Evolutionary conservation across 1,140 invertebrate species (phyloP).

Genomic region (Teleogryllus occipitalis): DNA sequence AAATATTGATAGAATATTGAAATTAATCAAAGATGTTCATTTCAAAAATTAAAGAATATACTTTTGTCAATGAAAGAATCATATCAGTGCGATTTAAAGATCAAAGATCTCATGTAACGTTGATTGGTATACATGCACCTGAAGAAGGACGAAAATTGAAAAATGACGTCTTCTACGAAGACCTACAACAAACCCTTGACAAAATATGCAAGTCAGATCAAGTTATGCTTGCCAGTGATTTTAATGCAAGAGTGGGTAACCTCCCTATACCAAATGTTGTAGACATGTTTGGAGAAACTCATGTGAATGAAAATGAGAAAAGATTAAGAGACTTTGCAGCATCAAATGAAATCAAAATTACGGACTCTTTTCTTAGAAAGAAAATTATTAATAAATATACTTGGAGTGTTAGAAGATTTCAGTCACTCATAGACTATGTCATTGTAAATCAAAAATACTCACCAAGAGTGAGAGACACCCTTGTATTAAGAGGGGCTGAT

Average conservation of each 20-base stretch:
- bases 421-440: background rate
- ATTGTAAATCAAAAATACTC: background rate
- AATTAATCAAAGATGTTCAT: too few relatives aligned
- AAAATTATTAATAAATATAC: background rate
- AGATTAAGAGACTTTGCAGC: background rate
- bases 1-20: too few relatives aligned
- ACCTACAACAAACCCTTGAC: background rate
- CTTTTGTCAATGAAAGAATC: background rate
- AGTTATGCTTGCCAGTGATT: background rate
- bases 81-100: background rate
- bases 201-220: background rate
- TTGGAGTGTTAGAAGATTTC: background rate
- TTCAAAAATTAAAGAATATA: background rate
- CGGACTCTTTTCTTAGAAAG: background rate
- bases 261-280: background rate
- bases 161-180: background rate
- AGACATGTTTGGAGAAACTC: background rate
- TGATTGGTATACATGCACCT: background rate
- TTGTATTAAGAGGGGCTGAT: background rate
- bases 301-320: background rate
- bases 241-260: background rate
- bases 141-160: background rate
- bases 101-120: background rate
- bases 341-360: background rate
- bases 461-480: background rate